phyloP scores from a whole-genome alignment of 1,140 invertebrate genomes.

The Helicoverpa armigera region DNA sequence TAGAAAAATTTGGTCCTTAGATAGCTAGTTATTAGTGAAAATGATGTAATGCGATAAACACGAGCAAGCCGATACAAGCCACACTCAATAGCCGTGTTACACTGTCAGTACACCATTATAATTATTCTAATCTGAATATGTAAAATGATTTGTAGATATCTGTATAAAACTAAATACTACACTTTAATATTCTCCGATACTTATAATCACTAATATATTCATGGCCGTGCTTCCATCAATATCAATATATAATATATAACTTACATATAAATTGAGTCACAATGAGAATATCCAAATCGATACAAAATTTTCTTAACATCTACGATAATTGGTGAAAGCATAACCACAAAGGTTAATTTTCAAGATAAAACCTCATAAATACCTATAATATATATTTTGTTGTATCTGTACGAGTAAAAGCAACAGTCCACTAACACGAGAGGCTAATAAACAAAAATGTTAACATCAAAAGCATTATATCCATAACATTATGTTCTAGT shows the following conservation, averaged over 20 bases:
- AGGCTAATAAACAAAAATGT: conserved; percentile 40
- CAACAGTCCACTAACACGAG: conserved; percentile 44
- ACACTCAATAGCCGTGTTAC: background rate
- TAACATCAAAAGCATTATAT: conserved; percentile 47
- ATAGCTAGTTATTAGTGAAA: conserved; percentile 34
- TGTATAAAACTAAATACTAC: conserved; percentile 65
- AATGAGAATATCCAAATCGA: conserved; percentile 50
- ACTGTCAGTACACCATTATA: conserved; percentile 11
- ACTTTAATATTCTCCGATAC: conserved; percentile 53
- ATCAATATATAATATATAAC: conserved; percentile 50
- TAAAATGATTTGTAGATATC: conserved; percentile 59
- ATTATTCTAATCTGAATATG: conserved; percentile 55
- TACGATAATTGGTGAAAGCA: conserved; percentile 60
- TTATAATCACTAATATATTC: conserved; percentile 53
- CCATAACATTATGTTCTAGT: conserved; percentile 34
- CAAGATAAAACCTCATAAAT: conserved; percentile 51
- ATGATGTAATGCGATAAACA: conserved; percentile 9
- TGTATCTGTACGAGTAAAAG: conserved; percentile 37
- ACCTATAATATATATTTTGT: conserved; percentile 41
- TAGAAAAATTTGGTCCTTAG: conserved; percentile 49
- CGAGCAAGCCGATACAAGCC: conserved; percentile 39
- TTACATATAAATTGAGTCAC: conserved; percentile 51
- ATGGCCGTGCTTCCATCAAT: conserved; percentile 60
- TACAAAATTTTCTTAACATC: conserved; percentile 54
- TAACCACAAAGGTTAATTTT: conserved; percentile 48